Percentiles rank a stretch among this genome's conserved stretches.
These are phyloP conservation scores for Rhadina sibilatrix DNA, from an alignment of 2,113 vertebrate species.

Conservation along the genomic window DNA sequence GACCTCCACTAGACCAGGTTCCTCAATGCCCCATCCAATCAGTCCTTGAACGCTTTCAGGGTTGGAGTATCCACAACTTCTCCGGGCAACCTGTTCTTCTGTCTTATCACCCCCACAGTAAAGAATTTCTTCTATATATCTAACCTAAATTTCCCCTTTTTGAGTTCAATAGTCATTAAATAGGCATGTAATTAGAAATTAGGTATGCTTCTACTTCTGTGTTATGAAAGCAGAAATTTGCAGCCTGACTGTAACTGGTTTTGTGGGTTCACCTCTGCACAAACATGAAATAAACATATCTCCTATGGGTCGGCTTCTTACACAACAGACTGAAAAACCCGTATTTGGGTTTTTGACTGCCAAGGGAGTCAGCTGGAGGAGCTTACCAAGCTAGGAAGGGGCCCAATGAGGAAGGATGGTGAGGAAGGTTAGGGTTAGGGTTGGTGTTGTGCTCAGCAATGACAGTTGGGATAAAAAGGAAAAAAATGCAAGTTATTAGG, in stretches of 20 bases:
- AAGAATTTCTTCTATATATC: neutral
- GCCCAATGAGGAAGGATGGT: too few species aligned
- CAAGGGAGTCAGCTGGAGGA: rapidly evolving
- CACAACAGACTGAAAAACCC: neutral
- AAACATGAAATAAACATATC: neutral
- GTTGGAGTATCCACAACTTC: neutral
- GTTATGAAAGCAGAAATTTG: neutral
- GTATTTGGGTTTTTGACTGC: too few species aligned
- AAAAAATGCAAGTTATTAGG: rapidly evolving
- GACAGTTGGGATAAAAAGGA: neutral
- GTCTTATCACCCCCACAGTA: neutral
- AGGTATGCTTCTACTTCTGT: neutral
- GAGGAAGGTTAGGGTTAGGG: too few species aligned
- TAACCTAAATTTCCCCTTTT: neutral
- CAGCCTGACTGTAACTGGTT: neutral
- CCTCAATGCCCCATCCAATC: neutral
- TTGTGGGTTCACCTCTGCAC: neutral
- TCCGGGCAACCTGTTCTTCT: neutral
- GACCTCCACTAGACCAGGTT: neutral
- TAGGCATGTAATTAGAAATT: neutral
- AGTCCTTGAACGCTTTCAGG: neutral
- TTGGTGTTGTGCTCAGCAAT: rapidly evolving
- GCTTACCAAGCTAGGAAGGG: neutral
- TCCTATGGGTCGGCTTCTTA: neutral
- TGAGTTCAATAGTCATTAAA: neutral